phyloP scores from a whole-genome alignment of 2,888 invertebrate genomes.

The Orchesellides sinensis region DNA sequence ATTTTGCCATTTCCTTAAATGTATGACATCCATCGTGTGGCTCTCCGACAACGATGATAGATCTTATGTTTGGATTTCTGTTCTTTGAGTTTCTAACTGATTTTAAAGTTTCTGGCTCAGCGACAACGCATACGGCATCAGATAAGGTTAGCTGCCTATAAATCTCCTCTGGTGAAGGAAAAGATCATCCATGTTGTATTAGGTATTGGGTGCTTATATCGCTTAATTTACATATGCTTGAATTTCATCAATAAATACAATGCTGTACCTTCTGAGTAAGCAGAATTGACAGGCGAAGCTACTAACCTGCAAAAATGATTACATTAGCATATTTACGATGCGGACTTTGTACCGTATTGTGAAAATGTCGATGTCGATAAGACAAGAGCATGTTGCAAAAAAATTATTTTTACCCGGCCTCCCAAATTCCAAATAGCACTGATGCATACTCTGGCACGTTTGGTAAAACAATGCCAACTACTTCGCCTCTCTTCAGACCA shows the following conservation, averaged over 20 bases:
- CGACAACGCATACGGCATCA: slow-evolving; percentile 68
- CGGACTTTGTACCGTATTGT: background rate
- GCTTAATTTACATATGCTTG: too few relatives aligned
- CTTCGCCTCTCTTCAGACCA: slow-evolving; percentile 82
- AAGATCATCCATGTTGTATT: background rate
- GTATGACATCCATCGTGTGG: slow-evolving; percentile 67
- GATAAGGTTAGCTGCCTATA: slow-evolving; percentile 69
- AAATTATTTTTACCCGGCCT: slow-evolving; percentile 67
- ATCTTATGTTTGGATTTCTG: slow-evolving; percentile 58
- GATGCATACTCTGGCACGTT: slow-evolving; percentile 84
- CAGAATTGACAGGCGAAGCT: slow-evolving; percentile 69
- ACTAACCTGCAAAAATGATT: slow-evolving; percentile 30
- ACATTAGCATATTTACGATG: background rate
- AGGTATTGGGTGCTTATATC: too few relatives aligned
- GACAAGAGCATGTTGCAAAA: too few relatives aligned
- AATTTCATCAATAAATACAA: too few relatives aligned
- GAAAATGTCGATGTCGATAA: background rate
- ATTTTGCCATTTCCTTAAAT: slow-evolving; percentile 70
- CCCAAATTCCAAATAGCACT: slow-evolving; percentile 72
- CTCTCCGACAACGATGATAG: slow-evolving; percentile 70
- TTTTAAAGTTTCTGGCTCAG: slow-evolving; percentile 58
- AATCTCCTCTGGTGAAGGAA: slow-evolving; percentile 71
- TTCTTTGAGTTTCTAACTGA: slow-evolving; percentile 55
- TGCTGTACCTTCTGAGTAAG: slow-evolving; percentile 64
- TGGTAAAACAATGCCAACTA: slow-evolving; percentile 84